Evolutionary conservation across 2,888 invertebrate species (phyloP).

Genomic region (Drosophila pegasa): DNA sequence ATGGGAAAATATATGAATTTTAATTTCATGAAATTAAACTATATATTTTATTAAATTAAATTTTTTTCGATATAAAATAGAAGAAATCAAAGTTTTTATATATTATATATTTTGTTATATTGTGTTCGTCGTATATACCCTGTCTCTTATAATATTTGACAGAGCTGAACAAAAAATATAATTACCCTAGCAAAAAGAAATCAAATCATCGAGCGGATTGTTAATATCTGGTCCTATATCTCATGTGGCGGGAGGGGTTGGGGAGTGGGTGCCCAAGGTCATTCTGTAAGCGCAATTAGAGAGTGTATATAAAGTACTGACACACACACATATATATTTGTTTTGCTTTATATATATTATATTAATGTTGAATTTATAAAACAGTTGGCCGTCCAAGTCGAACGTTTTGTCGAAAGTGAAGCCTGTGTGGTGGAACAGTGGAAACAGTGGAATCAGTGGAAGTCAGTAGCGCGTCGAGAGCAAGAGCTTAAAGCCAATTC

Average conservation of each 20-base stretch:
- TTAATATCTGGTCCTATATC: constrained; percentile 4
- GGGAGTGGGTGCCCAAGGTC: constrained; percentile 3
- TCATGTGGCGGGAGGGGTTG: neutral
- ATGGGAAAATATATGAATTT: neutral
- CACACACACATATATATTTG: neutral
- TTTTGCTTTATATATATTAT: constrained; percentile 11
- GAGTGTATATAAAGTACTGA: neutral
- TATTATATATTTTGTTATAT: neutral
- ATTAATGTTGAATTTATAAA: constrained; percentile 7
- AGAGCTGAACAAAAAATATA: neutral
- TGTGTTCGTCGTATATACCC: neutral
- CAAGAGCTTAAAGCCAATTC: constrained; percentile 28
- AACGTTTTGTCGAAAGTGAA: constrained; percentile 29
- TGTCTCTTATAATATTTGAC: neutral
- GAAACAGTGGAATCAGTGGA: constrained; percentile 15
- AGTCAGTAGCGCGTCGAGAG: constrained; percentile 15
- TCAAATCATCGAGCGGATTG: constrained; percentile 8
- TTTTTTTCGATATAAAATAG: too few relatives aligned
- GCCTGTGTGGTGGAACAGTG: constrained; percentile 1
- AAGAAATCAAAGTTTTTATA: neutral
- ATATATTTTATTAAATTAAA: neutral
- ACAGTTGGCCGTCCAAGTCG: constrained; percentile 56
- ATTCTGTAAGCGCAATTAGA: constrained; percentile 7
- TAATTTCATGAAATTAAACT: neutral
- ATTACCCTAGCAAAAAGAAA: neutral